Evolutionary conservation across 2,888 invertebrate species (phyloP).

Genomic region (Tetragonisca angustula): DNA sequence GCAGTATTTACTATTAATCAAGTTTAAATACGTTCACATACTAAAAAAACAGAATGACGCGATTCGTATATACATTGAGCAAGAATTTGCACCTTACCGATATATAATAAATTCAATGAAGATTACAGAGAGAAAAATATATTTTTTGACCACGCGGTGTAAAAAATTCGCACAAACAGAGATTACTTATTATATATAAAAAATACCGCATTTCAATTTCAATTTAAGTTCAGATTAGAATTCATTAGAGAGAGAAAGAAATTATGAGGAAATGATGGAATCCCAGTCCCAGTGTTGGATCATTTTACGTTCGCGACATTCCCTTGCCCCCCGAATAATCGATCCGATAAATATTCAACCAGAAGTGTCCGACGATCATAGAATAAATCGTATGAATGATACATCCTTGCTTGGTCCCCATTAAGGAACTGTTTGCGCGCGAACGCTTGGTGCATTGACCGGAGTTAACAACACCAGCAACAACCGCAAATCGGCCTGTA

Average conservation of each 20-base stretch:
- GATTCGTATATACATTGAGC: too few relatives aligned
- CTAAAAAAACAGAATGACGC: too few relatives aligned
- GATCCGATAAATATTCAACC: conserved; percentile 33
- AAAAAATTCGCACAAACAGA: neutral
- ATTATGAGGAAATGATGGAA: neutral
- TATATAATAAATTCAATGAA: too few relatives aligned
- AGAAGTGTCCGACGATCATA: conserved; percentile 17
- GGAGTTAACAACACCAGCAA: conserved; percentile 36
- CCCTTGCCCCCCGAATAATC: neutral
- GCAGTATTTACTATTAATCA: too few relatives aligned
- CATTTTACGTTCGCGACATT: conserved; percentile 2
- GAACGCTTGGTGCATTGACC: conserved; percentile 42
- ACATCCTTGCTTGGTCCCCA: neutral
- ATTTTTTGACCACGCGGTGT: too few relatives aligned
- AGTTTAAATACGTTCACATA: too few relatives aligned
- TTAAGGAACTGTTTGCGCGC: conserved; percentile 7
- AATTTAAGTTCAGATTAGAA: neutral
- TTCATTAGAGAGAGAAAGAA: neutral
- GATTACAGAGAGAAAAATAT: too few relatives aligned
- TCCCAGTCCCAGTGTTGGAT: neutral
- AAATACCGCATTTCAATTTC: too few relatives aligned
- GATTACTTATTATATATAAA: too few relatives aligned
- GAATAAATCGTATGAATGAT: conserved; percentile 23
- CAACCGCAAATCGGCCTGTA: conserved; percentile 41
- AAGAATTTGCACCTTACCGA: too few relatives aligned